Evolutionary conservation across 2,797 vertebrate species (phyloP), one percentile per base, ranked within the genome.

Genomic region (Sebastes hubbsi): DNA sequence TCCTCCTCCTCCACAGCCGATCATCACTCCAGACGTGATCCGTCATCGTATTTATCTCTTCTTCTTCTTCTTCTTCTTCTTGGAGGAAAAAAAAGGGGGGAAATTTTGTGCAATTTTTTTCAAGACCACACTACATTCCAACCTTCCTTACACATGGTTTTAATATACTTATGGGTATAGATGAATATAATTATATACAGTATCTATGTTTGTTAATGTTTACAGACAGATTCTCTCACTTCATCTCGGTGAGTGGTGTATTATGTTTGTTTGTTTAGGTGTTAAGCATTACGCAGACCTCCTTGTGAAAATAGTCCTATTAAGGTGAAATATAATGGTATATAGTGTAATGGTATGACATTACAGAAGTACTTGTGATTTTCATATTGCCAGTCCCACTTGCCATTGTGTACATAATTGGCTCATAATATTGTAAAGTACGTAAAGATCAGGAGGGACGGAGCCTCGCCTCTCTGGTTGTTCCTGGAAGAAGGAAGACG

Each of bases 131-230:
- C 91, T 95, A 94, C 94, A 95, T 96, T 95, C 93, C 92, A 93
- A 93, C 88, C 83, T 91, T 94, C 90, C 86, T 91, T 93, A 88
- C 80, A 92, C 92, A 89, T 91, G 87, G 78, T 94, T 95, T 94
- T 94, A 91, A 95, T 94, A 94, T 95, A 94, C 93, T 94, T 94
- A 89, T 95, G 92, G 86, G 94, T 95, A 95, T 94, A 95, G 93
- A 94, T 94, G 90, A 94, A 94, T 94, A 95, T 94, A 93, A 92
- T 92, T 94, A 93, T 94, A 94, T 93, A 94, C 91, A 93, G 90
- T 95, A 95, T 95, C 91, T 95, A 95, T 95, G 95, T 95, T 95
- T 96, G 95, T 96, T 95, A 90, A 94, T 94, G 95, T 96, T 96
- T 96, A 96, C 95, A 96, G 88, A 91, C 91, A 84, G 89, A 92